Conservation (phyloP, 1,140 invertebrate species). For the Adoxophyes honmai region DNA sequence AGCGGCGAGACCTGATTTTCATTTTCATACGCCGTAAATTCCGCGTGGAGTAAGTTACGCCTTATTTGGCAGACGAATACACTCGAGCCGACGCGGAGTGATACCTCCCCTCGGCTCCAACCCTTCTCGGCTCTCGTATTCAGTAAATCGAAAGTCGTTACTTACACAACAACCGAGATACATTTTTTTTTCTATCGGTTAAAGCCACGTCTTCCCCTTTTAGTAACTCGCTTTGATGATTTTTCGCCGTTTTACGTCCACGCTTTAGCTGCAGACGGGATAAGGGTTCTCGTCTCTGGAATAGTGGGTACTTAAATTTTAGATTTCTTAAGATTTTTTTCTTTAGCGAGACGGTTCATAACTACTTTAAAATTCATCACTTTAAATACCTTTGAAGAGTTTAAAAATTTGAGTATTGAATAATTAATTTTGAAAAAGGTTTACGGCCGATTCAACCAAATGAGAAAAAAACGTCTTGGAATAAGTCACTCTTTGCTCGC, state of each 20-base stretch:
- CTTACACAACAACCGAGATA: conserved; percentile 54
- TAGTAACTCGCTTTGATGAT: conserved; percentile 33
- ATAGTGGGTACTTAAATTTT: conserved; percentile 8
- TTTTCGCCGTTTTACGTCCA: conserved; percentile 26
- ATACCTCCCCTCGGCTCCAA: conserved; percentile 41
- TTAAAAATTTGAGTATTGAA: no score
- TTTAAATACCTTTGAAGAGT: no score
- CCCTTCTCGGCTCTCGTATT: conserved; percentile 53
- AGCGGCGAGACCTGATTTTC: conserved; percentile 31
- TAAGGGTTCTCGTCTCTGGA: conserved; percentile 8
- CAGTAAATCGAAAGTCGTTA: conserved; percentile 61
- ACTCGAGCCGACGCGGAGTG: conserved; percentile 45
- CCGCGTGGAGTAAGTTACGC: conserved; percentile 48
- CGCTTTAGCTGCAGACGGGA: conserved; percentile 3
- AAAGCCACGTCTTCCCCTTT: conserved; percentile 34
- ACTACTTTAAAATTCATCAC: no score
- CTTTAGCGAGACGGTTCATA: no score
- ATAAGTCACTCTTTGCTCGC: no score
- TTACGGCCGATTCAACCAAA: no score
- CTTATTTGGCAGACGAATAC: conserved; percentile 58
- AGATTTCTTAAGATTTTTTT: no score
- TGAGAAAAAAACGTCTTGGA: no score
- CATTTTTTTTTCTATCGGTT: conserved; percentile 46
- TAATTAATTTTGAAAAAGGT: no score
- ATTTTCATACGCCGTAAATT: conserved; percentile 38